Evolutionary conservation across 2,113 vertebrate genomes (phyloP).

Genomic region (Phasianus colchicus): DNA sequence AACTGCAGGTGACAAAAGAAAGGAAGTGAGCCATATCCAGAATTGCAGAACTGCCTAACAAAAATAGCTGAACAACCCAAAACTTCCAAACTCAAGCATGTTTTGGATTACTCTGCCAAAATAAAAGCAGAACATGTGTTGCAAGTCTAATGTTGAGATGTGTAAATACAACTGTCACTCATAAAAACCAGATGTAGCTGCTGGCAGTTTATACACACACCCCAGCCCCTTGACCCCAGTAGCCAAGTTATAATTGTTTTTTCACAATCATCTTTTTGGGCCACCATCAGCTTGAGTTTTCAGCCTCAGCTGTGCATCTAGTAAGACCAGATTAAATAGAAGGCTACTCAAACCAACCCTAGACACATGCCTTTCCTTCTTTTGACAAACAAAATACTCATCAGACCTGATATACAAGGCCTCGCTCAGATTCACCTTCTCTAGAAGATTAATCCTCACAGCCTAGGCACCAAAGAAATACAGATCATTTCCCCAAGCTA

Average conservation of each 20-base stretch:
- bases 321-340: neutral
- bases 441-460: neutral
- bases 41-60: neutral
- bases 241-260: neutral
- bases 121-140: neutral
- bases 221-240: neutral
- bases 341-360: neutral
- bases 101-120: neutral
- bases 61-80: neutral
- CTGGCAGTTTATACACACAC: neutral
- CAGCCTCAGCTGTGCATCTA: neutral
- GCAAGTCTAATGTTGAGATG: neutral
- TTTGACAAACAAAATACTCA: neutral
- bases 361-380: neutral
- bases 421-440: neutral
- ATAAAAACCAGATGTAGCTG: neutral
- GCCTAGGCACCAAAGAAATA: neutral
- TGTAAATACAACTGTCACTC: neutral
- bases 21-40: constrained; percentile 7
- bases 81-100: neutral
- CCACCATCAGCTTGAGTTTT: neutral
- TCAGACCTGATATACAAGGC: neutral
- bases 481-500: neutral
- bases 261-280: neutral
- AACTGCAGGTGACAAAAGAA: constrained; percentile 78